phyloP scores from a whole-genome alignment of 2,888 invertebrate genomes.

The Amiota minor region DNA sequence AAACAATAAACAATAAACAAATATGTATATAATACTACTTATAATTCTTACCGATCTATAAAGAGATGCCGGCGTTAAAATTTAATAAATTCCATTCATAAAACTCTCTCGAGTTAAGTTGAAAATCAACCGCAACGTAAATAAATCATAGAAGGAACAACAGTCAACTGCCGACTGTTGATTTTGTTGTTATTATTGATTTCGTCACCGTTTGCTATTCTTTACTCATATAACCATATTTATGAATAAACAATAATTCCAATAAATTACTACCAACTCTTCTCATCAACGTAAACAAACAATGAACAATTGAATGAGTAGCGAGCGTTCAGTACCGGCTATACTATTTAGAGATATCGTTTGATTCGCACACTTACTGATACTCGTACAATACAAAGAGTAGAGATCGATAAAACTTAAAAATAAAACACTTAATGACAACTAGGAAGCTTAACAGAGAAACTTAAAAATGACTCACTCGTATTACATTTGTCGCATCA shows the following conservation, averaged over 20 bases:
- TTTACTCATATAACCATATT: too few relatives aligned
- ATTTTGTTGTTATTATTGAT: neutral
- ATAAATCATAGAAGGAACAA: neutral
- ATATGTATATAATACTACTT: too few relatives aligned
- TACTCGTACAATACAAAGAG: neutral
- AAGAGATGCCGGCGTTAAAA: too few relatives aligned
- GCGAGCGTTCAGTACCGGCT: too few relatives aligned
- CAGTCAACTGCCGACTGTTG: neutral
- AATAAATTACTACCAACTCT: neutral
- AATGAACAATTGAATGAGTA: too few relatives aligned
- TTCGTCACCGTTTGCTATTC: neutral
- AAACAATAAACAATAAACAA: too few relatives aligned
- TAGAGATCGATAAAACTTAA: neutral
- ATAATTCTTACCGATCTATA: too few relatives aligned
- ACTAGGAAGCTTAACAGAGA: neutral
- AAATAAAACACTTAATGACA: neutral
- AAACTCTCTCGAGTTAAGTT: neutral
- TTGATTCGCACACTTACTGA: neutral
- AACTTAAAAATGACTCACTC: conserved; percentile 71
- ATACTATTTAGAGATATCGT: too few relatives aligned
- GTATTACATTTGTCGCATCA: conserved; percentile 64
- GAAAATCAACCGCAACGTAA: neutral
- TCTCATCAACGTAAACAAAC: too few relatives aligned
- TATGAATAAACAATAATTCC: conserved; percentile 28
- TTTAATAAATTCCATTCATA: neutral